Evolutionary conservation across 2,888 invertebrate species (phyloP).

Genomic region (Cotesia congregata): DNA sequence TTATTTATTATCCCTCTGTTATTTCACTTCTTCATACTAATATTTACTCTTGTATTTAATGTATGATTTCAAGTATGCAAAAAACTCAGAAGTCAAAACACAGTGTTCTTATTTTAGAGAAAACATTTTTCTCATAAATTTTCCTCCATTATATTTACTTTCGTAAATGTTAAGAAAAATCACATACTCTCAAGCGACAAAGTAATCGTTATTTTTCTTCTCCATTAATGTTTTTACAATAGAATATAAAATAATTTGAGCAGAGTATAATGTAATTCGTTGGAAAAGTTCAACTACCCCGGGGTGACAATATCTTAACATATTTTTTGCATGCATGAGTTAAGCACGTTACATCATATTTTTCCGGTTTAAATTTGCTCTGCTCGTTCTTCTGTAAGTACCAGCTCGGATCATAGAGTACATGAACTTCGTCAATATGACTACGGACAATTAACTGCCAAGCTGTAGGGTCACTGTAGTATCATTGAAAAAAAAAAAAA

Average conservation of each 20-base stretch:
- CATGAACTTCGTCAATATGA: slow-evolving; percentile 16
- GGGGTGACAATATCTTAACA: slow-evolving; percentile 22
- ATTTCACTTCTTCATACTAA: not conserved
- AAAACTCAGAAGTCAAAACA: not conserved
- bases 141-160: not conserved
- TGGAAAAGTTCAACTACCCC: slow-evolving; percentile 11
- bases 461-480: slow-evolving; percentile 11
- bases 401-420: not conserved
- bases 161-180: not conserved
- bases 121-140: not conserved
- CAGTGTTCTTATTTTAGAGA: not conserved
- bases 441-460: slow-evolving; percentile 23
- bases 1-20: not conserved
- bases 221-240: not conserved
- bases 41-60: not conserved
- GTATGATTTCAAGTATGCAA: not conserved
- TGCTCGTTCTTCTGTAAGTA: not conserved
- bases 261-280: not conserved
- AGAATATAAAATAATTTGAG: not conserved
- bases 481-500: not conserved
- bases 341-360: slow-evolving; percentile 13
- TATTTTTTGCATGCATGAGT: not conserved
- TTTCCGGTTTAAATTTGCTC: slow-evolving; percentile 14
- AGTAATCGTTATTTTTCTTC: not conserved
- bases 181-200: not conserved